Evolutionary conservation across 2,888 invertebrate genomes (phyloP).

Genomic region (Meiosimyza decipiens): DNA sequence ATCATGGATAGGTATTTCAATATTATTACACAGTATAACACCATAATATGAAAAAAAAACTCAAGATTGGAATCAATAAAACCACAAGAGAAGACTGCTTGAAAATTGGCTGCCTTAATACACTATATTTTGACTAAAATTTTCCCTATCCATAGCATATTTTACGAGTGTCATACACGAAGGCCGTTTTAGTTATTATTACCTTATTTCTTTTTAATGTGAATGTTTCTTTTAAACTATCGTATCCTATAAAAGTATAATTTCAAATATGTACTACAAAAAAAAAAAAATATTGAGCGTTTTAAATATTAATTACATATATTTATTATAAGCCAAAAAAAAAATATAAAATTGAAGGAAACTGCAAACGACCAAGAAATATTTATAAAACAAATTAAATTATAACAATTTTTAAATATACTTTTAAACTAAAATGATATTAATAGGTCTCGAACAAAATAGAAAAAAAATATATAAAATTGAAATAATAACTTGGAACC

Average conservation of each 20-base stretch:
- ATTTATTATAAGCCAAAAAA: slow-evolving; percentile 9
- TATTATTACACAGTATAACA: no score
- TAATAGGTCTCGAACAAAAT: slow-evolving; percentile 3
- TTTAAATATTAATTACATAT: slow-evolving; percentile 34
- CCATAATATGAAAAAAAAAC: no score
- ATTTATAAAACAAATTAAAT: slow-evolving; percentile 17
- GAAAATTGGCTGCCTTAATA: no score
- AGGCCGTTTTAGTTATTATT: no score
- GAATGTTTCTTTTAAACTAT: no score
- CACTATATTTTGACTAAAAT: no score
- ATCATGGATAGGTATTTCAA: no score
- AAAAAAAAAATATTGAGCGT: slow-evolving; percentile 27
- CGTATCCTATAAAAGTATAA: neutral
- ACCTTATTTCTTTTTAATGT: no score
- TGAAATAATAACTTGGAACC: slow-evolving; percentile 59
- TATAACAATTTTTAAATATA: slow-evolving; percentile 31
- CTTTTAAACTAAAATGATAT: slow-evolving; percentile 27
- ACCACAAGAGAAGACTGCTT: no score
- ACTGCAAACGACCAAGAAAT: slow-evolving; percentile 34
- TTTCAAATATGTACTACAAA: neutral
- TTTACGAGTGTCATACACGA: no score
- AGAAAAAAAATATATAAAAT: slow-evolving; percentile 28
- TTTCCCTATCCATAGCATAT: no score
- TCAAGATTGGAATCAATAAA: no score
- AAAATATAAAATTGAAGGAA: slow-evolving; percentile 6